phyloP scores from a whole-genome alignment of 2,888 invertebrate species.

The Campoletis raptor region DNA sequence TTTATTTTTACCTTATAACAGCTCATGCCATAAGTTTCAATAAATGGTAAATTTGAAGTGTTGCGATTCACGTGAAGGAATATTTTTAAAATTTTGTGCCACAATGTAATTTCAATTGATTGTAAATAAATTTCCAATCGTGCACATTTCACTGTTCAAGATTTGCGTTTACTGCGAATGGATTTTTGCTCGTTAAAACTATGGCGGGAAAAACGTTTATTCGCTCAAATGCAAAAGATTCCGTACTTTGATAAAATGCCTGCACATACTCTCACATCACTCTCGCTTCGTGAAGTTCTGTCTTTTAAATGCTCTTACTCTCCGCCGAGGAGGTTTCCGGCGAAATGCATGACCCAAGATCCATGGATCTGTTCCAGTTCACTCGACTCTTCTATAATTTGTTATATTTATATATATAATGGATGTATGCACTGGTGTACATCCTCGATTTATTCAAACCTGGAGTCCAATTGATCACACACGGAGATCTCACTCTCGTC shows the following conservation, averaged over 20 bases:
- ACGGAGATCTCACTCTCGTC: constrained; percentile 51
- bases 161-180: neutral
- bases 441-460: constrained; percentile 45
- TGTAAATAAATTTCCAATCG: neutral
- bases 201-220: constrained; percentile 1
- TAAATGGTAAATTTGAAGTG: neutral
- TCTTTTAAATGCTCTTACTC: constrained; percentile 14
- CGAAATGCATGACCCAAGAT: constrained; percentile 22
- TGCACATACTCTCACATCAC: constrained; percentile 13
- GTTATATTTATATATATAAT: constrained; percentile 15
- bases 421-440: neutral
- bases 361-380: constrained; percentile 33
- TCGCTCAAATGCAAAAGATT: constrained; percentile 22
- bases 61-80: neutral
- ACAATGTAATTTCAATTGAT: neutral
- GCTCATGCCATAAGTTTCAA: neutral
- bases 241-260: constrained; percentile 7
- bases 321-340: constrained; percentile 3
- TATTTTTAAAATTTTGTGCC: neutral
- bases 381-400: constrained; percentile 8
- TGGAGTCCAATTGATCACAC: constrained; percentile 59
- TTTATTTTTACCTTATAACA: neutral
- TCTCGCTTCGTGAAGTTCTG: constrained; percentile 25
- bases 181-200: constrained; percentile 12
- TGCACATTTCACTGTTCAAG: neutral